Base-by-base conservation (phyloP, 2,113 vertebrate species). In the Dicentrarchus labrax region DNA sequence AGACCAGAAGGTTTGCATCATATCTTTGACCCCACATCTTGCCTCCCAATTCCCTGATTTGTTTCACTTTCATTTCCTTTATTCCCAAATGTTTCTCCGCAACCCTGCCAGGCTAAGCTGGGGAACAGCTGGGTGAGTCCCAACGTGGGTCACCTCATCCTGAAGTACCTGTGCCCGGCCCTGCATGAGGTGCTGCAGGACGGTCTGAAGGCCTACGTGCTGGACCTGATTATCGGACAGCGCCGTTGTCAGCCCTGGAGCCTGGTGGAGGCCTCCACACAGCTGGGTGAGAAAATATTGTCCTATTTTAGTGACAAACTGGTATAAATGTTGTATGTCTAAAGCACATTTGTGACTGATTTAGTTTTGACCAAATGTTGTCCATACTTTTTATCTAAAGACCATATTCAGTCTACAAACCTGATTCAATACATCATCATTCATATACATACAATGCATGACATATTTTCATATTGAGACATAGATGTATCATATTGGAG, bases 81-180 rank as follows among this genome's bases (percentile, higher is more conserved):
- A 16, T 13, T 8, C 67, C 21, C 4, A 45, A 3, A 36, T 17
- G 43, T 43, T 30, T 54, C 19, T 71, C 30, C 60, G 5, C 12
- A 0, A 12, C 19, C 48, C 41, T 45, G 9, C 13, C 95, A 99
- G 98, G 97, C 97, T 1, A 99, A 99, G 79, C 94, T 99, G 74
- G 98, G 98, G 10, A 99, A 99, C 94, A 99, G 98, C 88, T 98
- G 97, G 0, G 97, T 99, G 77, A 99, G 98, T 94, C 98, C 98
- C 59, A 99, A 99, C 0, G 95, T 99, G 72, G 98, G 98, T 8
- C 98, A 99, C 90, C 96, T 99, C 59, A 96, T 99, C 90, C 95
- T 99, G 90, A 99, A 99, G 92, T 99, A 99, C 93, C 92, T 99
- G 83, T 99, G 98, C 50, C 98, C 98, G 0, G 98, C 98, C 6